Base-by-base conservation (phyloP, 2,888 invertebrate species). In the Eupithecia abbreviata region DNA sequence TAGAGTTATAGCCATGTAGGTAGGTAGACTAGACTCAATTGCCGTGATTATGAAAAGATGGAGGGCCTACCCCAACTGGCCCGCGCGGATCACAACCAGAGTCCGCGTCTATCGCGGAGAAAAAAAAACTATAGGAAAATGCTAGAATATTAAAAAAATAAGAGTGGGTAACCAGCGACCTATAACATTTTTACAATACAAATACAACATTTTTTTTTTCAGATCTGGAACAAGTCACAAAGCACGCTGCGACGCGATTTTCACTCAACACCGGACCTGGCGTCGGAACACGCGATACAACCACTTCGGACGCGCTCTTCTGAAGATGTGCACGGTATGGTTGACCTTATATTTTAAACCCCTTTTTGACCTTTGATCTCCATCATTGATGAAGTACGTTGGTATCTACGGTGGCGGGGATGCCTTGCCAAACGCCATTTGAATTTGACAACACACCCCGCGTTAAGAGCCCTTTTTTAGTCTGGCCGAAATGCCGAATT, bases 71-170 rank as follows among this genome's bases (percentile, higher is more conserved):
- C 96, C 96, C 43, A 95, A 96, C 83, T 97, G 97, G 13, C 97
- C 97, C 6, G 96, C 97, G 75, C 96, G 95, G 1, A 95, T 96
- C 3, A 93, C 96, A 71, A 94, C 94, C 49, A 93, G 97, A 78
- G 98, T 98, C 62, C 92, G 98, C 98, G 68, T 98, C 98, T 88
- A 98, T 98, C 68, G 98, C 98, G 0, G 98, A 99, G 90, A 98
- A 99, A 99, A 99, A 99, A 91, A 9, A 47, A 9, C 1, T 47
- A 47, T 9, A 10, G 2, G 47, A 47, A 47, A 47, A 47, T 12
- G 47, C 47, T 47, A 47, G 12, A 3, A 9, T 12, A 13, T 49
- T 49, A 49, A 13, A 49, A 49, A 51, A 51, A 51, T 51, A 51
- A 51, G 13, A 51, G 15, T 6, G 58, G 7, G 13, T 49, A 49